Conservation (phyloP, 35 echinoderm and acorn worm species). For the Apostichopus parvimensis region DNA sequence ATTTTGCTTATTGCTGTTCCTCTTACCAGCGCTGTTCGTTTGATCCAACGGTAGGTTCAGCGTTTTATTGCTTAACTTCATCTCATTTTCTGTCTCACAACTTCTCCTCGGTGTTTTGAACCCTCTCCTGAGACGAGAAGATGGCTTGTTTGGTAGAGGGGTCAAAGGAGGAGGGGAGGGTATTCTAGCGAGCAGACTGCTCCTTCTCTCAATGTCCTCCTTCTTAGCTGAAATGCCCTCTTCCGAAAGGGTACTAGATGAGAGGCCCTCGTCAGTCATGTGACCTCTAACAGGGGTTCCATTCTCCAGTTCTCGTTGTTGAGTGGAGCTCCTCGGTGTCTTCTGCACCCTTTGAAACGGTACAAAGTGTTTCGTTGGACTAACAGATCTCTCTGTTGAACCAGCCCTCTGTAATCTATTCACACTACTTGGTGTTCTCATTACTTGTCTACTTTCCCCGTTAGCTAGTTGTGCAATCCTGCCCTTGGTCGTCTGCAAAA, state of each 20-base stretch:
- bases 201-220: slow-evolving; percentile 55
- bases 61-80: not conserved
- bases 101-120: slow-evolving; percentile 60
- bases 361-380: not conserved
- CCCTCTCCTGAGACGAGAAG: slow-evolving; percentile 25
- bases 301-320: not conserved
- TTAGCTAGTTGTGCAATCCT: not conserved
- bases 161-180: slow-evolving; percentile 85
- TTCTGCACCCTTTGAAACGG: not conserved
- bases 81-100: not conserved
- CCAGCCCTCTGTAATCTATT: not conserved
- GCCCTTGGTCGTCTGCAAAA: slow-evolving; percentile 1
- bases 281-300: not conserved
- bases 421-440: not conserved
- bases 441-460: not conserved
- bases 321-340: not conserved
- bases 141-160: slow-evolving; percentile 52
- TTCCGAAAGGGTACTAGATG: not conserved
- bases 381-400: not conserved
- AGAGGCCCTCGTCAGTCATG: not conserved
- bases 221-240: slow-evolving; percentile 22
- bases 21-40: not conserved
- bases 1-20: not conserved
- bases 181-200: slow-evolving; percentile 60
- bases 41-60: not conserved